phyloP scores from a whole-genome alignment of 1,140 invertebrate genomes.

The Dreissena polymorpha region DNA sequence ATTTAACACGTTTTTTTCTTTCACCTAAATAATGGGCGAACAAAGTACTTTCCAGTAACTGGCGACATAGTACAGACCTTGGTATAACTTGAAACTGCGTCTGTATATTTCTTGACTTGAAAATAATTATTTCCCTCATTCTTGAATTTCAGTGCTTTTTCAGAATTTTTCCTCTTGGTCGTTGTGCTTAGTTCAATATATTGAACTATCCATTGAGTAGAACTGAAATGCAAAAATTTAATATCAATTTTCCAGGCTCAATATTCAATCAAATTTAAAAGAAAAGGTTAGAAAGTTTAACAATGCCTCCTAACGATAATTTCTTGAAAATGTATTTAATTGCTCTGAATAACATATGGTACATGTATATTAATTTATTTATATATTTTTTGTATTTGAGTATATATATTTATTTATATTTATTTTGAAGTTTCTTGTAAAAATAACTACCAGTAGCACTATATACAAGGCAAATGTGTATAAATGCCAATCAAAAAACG shows the following conservation, averaged over 20 bases:
- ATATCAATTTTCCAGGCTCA: background rate
- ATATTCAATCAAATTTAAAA: too few species aligned
- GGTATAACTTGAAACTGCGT: slow-evolving; percentile 83
- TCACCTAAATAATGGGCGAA: background rate
- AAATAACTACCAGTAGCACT: too few species aligned
- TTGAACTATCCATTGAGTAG: slow-evolving; percentile 55
- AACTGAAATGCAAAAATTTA: slow-evolving; percentile 44
- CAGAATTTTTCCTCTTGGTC: slow-evolving; percentile 82
- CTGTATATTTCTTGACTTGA: slow-evolving; percentile 86
- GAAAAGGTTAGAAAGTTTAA: background rate
- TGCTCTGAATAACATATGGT: background rate
- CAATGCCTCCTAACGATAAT: background rate
- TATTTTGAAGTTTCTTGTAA: too few species aligned
- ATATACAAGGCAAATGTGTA: too few species aligned
- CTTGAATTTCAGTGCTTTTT: slow-evolving; percentile 85
- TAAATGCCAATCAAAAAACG: too few species aligned
- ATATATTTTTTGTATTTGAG: too few species aligned
- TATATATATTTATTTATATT: too few species aligned
- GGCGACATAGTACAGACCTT: slow-evolving; percentile 42
- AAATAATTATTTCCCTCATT: slow-evolving; percentile 89
- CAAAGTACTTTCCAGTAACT: background rate
- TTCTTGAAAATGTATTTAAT: background rate
- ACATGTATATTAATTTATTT: too few species aligned
- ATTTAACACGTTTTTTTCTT: background rate
- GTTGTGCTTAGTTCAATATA: slow-evolving; percentile 55